Base-by-base conservation (phyloP, 2,797 vertebrate species). In the Bradypodion pumilum region DNA sequence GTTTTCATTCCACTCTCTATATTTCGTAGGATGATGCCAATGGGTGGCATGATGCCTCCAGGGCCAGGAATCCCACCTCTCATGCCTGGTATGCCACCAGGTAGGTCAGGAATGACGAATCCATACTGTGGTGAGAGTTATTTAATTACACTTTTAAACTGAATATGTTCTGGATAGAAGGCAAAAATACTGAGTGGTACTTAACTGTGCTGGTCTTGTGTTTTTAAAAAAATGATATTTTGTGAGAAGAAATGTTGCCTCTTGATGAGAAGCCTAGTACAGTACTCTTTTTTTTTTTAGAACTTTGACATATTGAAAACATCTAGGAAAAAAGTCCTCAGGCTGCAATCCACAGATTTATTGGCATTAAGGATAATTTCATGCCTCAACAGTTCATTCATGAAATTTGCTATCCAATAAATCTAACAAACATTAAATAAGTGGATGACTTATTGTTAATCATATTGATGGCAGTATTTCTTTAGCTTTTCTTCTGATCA, bases 21-120 rank as follows among this genome's bases (percentile, higher is more conserved):
- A 93, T 93, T 91, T 78, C 68, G 88, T 49, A 97, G 96, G 94
- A 96, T 99, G 98, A 98, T 99, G 97, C 97, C 96, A 1, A 99
- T 99, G 97, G 97, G 97, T 95, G 98, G 97, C 82, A 99, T 99
- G 98, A 99, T 99, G 98, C 98, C 97, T 93, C 98, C 97, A 87
- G 97, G 96, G 82, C 96, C 95, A 37, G 97, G 97, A 93, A 98
- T 99, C 96, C 98, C 98, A 89, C 95, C 91, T 90, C 94, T 97
- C 85, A 95, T 97, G 95, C 95, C 96, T 93, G 96, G 96, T 90
- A 96, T 96, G 95, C 95, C 96, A 87, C 96, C 96, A 96, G 96
- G 96, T 96, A 95, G 80, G 94, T 94, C 89, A 89, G 91, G 82
- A 84, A 78, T 94, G 89, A 91, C 29, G 35, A 91, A 90, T 88